Percentiles rank a stretch among this genome's conserved stretches.
Evolutionary conservation across 2,113 vertebrate species (phyloP).

Genomic region (Albula glossodonta): DNA sequence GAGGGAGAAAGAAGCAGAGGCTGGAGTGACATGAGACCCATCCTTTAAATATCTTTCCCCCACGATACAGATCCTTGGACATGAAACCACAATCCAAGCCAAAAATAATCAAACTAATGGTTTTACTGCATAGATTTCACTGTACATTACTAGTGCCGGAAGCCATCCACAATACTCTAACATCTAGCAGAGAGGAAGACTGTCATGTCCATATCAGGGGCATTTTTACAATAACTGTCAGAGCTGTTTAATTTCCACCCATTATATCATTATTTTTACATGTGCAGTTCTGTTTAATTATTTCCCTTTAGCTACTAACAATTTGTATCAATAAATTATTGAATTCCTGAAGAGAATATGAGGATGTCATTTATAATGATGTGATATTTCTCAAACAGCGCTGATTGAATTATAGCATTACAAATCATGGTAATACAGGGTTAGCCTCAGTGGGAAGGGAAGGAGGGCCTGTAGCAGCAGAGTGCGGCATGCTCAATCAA

Average conservation of each 20-base stretch:
- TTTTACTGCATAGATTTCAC: background rate
- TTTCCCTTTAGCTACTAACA: too few species aligned
- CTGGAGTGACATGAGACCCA: background rate
- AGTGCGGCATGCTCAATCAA: background rate
- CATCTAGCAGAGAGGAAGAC: too few species aligned
- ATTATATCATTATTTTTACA: too few species aligned
- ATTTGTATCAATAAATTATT: background rate
- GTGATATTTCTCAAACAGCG: background rate
- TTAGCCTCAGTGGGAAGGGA: background rate
- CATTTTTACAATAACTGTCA: too few species aligned
- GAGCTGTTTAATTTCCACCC: too few species aligned
- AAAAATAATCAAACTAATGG: background rate
- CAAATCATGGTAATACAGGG: background rate
- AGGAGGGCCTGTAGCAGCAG: background rate
- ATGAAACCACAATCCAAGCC: background rate
- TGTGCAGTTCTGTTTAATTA: too few species aligned
- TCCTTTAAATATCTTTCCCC: background rate
- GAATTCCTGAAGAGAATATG: background rate
- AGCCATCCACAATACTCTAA: too few species aligned
- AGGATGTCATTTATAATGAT: background rate
- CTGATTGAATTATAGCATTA: background rate
- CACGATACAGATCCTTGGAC: background rate
- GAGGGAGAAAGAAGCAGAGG: background rate
- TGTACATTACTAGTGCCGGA: background rate
- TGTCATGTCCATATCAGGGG: too few species aligned